Conservation (phyloP, 2,888 invertebrate species). For the Habrosyne pyritoides region DNA sequence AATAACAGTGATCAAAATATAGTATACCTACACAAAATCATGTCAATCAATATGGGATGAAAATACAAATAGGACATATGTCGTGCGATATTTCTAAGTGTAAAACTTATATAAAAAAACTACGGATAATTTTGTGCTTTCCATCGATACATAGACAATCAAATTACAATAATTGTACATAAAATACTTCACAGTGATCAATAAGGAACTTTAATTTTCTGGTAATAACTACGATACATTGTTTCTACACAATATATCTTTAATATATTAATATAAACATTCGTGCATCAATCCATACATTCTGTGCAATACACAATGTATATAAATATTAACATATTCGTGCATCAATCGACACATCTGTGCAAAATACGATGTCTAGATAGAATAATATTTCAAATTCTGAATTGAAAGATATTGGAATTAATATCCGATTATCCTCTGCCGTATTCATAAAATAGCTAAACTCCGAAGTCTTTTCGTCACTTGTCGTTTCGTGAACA, state of each 20-base stretch:
- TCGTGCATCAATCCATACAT: neutral
- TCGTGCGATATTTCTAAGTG: slow-evolving; percentile 8
- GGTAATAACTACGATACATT: neutral
- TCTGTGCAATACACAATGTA: neutral
- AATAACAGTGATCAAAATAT: slow-evolving; percentile 52
- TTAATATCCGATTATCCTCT: neutral
- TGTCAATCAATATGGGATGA: slow-evolving; percentile 28
- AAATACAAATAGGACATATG: slow-evolving; percentile 21
- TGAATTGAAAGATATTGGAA: neutral
- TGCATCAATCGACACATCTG: no score
- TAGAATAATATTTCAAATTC: neutral
- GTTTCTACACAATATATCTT: neutral
- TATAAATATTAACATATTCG: neutral
- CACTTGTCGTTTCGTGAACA: no score
- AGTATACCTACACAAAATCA: slow-evolving; percentile 46
- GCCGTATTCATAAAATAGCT: no score
- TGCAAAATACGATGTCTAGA: no score
- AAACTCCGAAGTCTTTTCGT: no score
- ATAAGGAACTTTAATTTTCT: slow-evolving; percentile 24
- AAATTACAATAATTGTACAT: slow-evolving; percentile 1
- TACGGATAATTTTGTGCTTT: slow-evolving; percentile 6
- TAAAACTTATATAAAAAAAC: slow-evolving; percentile 8
- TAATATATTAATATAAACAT: no score
- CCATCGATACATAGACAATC: neutral
- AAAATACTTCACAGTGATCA: slow-evolving; percentile 13